phyloP scores from a whole-genome alignment of 2,888 invertebrate species.

The Dexiosoma caninum region DNA sequence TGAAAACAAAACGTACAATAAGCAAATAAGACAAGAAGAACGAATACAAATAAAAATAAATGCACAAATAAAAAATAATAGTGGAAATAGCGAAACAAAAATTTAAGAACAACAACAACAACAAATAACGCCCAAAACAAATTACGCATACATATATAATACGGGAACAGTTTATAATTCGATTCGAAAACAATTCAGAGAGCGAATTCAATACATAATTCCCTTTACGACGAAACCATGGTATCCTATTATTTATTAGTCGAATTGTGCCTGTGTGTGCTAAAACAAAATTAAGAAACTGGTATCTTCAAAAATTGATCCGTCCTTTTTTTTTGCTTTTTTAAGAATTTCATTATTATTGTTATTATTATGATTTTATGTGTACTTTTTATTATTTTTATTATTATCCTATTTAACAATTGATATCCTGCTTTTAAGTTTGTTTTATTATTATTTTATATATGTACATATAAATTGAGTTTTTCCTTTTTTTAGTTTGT shows the following conservation, averaged over 20 bases:
- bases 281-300: conserved; percentile 45
- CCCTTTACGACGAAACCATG: not conserved
- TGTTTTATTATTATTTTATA: conserved; percentile 57
- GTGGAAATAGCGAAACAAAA: too few species aligned
- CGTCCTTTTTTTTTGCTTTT: not conserved
- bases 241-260: not conserved
- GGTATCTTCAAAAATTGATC: conserved; percentile 36
- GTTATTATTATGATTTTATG: conserved; percentile 54
- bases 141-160: not conserved
- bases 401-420: too few species aligned
- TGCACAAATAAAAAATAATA: too few species aligned
- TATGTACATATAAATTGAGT: conserved; percentile 14
- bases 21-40: too few species aligned
- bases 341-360: conserved; percentile 16
- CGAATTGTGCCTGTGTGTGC: conserved; percentile 50
- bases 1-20: not conserved
- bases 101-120: too few species aligned
- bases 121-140: too few species aligned
- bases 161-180: not conserved
- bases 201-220: not conserved
- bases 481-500: conserved; percentile 24
- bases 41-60: too few species aligned
- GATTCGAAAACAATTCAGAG: not conserved
- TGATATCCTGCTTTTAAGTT: conserved; percentile 65
- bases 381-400: conserved; percentile 55